Percentiles rank a stretch among this genome's conserved stretches.
Conservation (phyloP, 1,140 invertebrate species). For the Matsumurasca onukii region DNA sequence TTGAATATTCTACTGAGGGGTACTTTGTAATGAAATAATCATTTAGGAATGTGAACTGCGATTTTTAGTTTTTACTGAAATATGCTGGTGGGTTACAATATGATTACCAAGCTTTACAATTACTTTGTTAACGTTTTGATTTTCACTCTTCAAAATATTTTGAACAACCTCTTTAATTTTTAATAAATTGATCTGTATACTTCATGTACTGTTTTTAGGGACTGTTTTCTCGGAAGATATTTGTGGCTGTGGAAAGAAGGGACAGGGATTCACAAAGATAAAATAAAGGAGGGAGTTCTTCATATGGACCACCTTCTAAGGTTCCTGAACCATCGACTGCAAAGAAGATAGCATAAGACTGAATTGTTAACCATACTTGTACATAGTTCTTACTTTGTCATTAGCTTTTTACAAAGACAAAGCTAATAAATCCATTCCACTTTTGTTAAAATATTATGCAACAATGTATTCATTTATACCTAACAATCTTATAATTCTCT, state of each 20-base stretch:
- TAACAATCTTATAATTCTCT: too few relatives aligned
- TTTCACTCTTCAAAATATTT: slow-evolving; percentile 13
- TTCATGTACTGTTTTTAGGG: slow-evolving; percentile 28
- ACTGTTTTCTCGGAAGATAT: slow-evolving; percentile 27
- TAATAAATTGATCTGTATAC: not conserved
- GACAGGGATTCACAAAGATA: slow-evolving; percentile 21
- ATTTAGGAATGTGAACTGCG: slow-evolving; percentile 15
- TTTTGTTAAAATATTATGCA: too few relatives aligned
- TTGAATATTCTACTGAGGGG: not conserved
- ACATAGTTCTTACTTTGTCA: too few relatives aligned
- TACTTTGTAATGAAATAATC: slow-evolving; percentile 17
- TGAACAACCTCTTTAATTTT: not conserved
- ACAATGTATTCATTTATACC: too few relatives aligned
- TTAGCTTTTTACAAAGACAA: too few relatives aligned
- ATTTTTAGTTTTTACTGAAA: not conserved
- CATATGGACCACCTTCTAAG: slow-evolving; percentile 17
- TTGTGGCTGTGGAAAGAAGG: slow-evolving; percentile 36
- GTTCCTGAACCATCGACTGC: too few relatives aligned
- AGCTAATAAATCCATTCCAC: too few relatives aligned
- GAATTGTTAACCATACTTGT: too few relatives aligned
- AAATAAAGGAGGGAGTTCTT: not conserved
- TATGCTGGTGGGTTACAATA: slow-evolving; percentile 12
- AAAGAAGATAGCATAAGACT: too few relatives aligned
- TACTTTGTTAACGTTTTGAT: too few relatives aligned
- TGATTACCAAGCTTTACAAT: too few relatives aligned